phyloP scores from a whole-genome alignment of 2,888 invertebrate genomes.

The Lepidocyrtoides sp. region DNA sequence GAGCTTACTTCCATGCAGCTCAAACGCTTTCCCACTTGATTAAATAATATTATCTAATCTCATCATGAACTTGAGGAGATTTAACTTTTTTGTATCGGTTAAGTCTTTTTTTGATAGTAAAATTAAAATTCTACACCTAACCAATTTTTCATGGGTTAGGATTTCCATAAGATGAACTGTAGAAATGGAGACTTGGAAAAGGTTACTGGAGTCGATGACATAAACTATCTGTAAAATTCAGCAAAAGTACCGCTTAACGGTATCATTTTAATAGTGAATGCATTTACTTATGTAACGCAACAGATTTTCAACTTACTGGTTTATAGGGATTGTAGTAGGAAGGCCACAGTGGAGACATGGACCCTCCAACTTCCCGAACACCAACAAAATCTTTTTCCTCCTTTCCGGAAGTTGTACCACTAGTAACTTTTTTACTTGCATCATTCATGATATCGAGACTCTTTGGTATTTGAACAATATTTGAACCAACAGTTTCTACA shows the following conservation, averaged over 20 bases:
- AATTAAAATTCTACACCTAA: slow-evolving; percentile 89
- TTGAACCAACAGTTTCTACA: slow-evolving; percentile 93
- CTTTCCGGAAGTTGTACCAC: slow-evolving; percentile 85
- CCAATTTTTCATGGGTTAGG: slow-evolving; percentile 90
- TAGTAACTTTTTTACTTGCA: slow-evolving; percentile 86
- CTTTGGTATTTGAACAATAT: slow-evolving; percentile 90
- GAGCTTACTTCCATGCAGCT: slow-evolving; percentile 92
- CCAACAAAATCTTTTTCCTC: slow-evolving; percentile 88
- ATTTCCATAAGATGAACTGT: slow-evolving; percentile 93
- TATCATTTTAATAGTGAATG: too few species aligned
- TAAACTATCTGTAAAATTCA: slow-evolving; percentile 90
- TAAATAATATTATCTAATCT: slow-evolving; percentile 91
- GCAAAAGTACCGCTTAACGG: too few species aligned
- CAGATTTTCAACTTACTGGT: slow-evolving; percentile 71
- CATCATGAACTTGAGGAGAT: slow-evolving; percentile 94
- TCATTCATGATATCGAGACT: slow-evolving; percentile 9
- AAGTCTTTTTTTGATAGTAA: slow-evolving; percentile 95
- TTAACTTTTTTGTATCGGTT: slow-evolving; percentile 95
- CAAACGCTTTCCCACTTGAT: slow-evolving; percentile 90
- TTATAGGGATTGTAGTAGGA: slow-evolving; percentile 89
- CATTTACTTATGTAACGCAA: too few species aligned
- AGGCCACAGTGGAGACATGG: slow-evolving; percentile 94
- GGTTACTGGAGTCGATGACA: slow-evolving; percentile 94
- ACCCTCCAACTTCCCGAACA: slow-evolving; percentile 93
- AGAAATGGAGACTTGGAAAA: slow-evolving; percentile 95